A percentile compares a stretch with the other conserved stretches of the same genome.
phyloP scores from a whole-genome alignment of 64 coral and sea anemone species.

The Montipora foliosa region DNA sequence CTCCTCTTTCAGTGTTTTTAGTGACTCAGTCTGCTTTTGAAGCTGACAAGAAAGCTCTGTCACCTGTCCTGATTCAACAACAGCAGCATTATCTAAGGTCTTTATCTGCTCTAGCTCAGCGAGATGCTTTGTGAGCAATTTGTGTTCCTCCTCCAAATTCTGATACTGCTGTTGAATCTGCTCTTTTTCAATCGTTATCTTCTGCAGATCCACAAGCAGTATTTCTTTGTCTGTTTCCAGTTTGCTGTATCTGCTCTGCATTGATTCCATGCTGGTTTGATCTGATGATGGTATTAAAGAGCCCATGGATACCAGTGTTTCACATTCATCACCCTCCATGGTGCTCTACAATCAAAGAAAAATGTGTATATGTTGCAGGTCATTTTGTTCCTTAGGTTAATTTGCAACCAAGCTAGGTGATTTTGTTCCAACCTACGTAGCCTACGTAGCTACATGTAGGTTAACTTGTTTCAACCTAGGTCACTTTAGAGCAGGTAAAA shows the following conservation, averaged over 20 bases:
- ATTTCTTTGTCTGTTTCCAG: conserved; percentile 50
- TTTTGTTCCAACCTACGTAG: too few relatives aligned
- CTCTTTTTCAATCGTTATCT: conserved; percentile 23
- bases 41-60: background rate
- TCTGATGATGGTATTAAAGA: background rate
- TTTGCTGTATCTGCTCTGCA: background rate
- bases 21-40: background rate
- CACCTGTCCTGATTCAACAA: background rate
- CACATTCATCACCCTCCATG: conserved; percentile 11
- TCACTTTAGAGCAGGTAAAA: too few relatives aligned
- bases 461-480: too few relatives aligned
- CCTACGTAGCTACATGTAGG: too few relatives aligned
- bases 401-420: background rate
- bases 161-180: conserved; percentile 8
- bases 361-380: too few relatives aligned
- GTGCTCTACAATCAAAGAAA: background rate
- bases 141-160: conserved; percentile 8
- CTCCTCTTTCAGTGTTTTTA: background rate
- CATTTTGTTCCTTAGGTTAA: too few relatives aligned
- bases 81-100: background rate
- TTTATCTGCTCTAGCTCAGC: background rate
- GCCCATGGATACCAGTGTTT: background rate
- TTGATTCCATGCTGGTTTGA: background rate
- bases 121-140: background rate
- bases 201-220: conserved; percentile 17